Base-by-base conservation (phyloP, 2,797 vertebrate genomes). In the Dryobates pubescens region DNA sequence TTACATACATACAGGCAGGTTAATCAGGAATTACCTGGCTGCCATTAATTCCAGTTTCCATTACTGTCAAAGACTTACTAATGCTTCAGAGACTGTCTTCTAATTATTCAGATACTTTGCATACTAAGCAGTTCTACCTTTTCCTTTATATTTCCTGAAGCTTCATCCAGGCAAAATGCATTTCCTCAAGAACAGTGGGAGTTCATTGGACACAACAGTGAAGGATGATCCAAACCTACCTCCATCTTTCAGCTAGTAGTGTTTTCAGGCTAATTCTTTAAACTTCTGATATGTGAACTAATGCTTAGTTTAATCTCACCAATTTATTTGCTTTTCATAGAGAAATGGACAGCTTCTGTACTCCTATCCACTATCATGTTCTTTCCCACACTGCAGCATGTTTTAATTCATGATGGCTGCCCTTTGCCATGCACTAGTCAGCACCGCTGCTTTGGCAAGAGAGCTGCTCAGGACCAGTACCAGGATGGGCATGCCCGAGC, bases 1-100 rank as follows among this genome's bases (percentile, higher is more conserved):
- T 83, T 87, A 56, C 34, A 49, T 49, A 34, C 36, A 29, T 29
- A 19, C 43, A 88, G 57, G 88, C 93, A 90, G 84, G 94, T 90
- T 89, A 82, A 89, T 92, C 95, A 90, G 92, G 94, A 94, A 90
- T 89, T 93, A 92, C 86, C 86, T 83, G 92, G 72, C 58, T 95
- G 79, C 56, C 53, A 92, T 81, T 86, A 90, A 89, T 78, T 94
- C 73, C 72, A 69, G 79, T 67, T 92, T 85, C 76, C 89, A 76
- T 87, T 70, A 78, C 45, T 82, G 70, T 67, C 90, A 94, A 69
- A 57, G 76, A 61, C 49, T 69, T 72, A 89, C 89, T 45, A 89
- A 72, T 1, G 19, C 73, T 89, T 92, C 87, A 86, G 27, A 92
- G 63, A 63, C n/a, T 53, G 34, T 49, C 68, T 91, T 82, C 71